Evolutionary conservation across 2,113 vertebrate species (phyloP).

Genomic region (Phrynocephalus versicolor): DNA sequence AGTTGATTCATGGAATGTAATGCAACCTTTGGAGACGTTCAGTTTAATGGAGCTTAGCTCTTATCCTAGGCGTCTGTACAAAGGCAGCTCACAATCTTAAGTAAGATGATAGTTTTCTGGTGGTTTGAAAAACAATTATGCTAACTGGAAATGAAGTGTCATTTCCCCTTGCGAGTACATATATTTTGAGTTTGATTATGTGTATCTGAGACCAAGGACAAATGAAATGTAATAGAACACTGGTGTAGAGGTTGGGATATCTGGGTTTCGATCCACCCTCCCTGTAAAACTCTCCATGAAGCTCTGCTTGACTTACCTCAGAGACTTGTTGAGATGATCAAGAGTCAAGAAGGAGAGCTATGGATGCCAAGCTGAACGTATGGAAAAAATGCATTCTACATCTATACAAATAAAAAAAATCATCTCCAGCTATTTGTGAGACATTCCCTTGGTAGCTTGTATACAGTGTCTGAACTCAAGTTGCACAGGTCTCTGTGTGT

Average conservation of each 20-base stretch:
- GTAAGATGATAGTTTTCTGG: not conserved
- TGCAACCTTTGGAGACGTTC: conserved; percentile 10
- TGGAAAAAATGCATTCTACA: not conserved
- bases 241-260: no score
- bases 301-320: no score
- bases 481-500: no score
- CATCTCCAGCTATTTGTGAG: conserved; percentile 11
- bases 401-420: not conserved
- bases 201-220: not conserved
- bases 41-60: conserved; percentile 4
- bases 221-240: no score
- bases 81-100: conserved; percentile 10
- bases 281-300: no score
- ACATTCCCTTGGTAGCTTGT: not conserved
- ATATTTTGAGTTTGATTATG: not conserved
- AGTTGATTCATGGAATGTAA: conserved; percentile 12
- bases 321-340: no score
- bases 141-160: conserved; percentile 4
- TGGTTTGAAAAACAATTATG: conserved; percentile 3
- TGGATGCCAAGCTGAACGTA: no score
- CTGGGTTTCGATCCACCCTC: no score
- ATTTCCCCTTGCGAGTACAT: not conserved
- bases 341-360: no score
- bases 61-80: conserved; percentile 1
- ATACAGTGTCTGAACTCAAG: not conserved